phyloP scores from a whole-genome alignment of 53 echinoderm and acorn worm genomes.

The Stichopus horrens region DNA sequence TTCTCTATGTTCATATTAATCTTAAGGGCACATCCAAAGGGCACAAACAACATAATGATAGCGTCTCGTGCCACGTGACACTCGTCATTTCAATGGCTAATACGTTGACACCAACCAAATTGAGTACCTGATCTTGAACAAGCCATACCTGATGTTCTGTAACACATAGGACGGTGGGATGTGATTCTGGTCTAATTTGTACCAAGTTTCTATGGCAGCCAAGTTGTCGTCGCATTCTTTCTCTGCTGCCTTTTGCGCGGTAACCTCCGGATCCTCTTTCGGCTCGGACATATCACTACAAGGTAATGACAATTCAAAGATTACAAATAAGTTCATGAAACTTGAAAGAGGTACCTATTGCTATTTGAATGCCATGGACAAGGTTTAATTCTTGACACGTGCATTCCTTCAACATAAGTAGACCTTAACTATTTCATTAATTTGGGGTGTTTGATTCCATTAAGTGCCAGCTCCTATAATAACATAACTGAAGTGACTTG shows the following conservation, averaged over 20 bases:
- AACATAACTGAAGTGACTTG: no score
- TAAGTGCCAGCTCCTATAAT: no score
- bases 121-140: neutral
- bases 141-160: slow-evolving; percentile 77
- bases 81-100: neutral
- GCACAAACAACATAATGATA: no score
- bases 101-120: neutral
- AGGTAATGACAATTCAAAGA: neutral
- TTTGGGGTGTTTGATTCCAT: no score
- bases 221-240: slow-evolving; percentile 85
- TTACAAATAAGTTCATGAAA: no score
- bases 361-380: no score
- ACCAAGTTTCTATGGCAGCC: slow-evolving; percentile 72
- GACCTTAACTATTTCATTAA: no score
- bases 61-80: no score
- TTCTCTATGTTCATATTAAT: no score
- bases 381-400: neutral
- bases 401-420: no score
- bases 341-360: no score
- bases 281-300: slow-evolving; percentile 51
- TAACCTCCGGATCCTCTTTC: slow-evolving; percentile 58
- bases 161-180: slow-evolving; percentile 72
- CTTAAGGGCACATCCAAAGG: neutral
- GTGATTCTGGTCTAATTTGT: slow-evolving; percentile 75
- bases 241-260: slow-evolving; percentile 67